Evolutionary conservation across 2,888 invertebrate genomes (phyloP).

Genomic region (Lumbricus terrestris): DNA sequence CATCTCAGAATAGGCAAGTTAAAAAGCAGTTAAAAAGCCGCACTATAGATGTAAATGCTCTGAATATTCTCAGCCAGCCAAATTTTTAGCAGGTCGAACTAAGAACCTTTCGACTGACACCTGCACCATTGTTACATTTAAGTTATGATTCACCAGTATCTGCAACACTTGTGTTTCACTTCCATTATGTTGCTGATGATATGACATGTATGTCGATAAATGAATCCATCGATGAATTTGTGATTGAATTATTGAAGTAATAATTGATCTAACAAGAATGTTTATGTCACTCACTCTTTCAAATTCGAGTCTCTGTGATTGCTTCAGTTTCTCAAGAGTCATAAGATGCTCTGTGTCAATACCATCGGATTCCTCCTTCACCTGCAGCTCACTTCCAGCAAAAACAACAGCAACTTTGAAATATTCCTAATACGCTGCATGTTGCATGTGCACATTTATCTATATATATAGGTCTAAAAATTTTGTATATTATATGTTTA

Average conservation of each 20-base stretch:
- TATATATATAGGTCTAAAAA: background rate
- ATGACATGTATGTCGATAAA: too few relatives aligned
- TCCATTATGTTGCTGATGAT: too few relatives aligned
- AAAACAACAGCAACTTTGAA: too few relatives aligned
- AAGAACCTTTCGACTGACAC: too few relatives aligned
- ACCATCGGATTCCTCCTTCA: conserved; percentile 54
- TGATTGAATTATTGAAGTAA: background rate
- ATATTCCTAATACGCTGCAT: background rate
- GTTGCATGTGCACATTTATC: background rate
- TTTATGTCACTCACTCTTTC: background rate
- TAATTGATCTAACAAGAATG: background rate
- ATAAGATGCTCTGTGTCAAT: conserved; percentile 61
- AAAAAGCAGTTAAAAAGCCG: background rate
- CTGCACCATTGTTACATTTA: too few relatives aligned
- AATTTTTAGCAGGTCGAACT: too few relatives aligned
- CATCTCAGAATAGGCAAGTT: background rate
- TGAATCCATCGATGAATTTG: too few relatives aligned
- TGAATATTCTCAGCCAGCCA: background rate
- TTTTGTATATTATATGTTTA: too few relatives aligned
- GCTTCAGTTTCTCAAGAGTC: conserved; percentile 82
- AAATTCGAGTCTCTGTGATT: conserved; percentile 70
- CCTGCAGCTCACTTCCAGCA: conserved; percentile 37
- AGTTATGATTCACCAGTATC: too few relatives aligned
- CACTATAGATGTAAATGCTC: background rate
- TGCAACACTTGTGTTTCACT: too few relatives aligned